Conservation (phyloP, 2,888 invertebrate genomes). For the Aspidapion aeneum region DNA sequence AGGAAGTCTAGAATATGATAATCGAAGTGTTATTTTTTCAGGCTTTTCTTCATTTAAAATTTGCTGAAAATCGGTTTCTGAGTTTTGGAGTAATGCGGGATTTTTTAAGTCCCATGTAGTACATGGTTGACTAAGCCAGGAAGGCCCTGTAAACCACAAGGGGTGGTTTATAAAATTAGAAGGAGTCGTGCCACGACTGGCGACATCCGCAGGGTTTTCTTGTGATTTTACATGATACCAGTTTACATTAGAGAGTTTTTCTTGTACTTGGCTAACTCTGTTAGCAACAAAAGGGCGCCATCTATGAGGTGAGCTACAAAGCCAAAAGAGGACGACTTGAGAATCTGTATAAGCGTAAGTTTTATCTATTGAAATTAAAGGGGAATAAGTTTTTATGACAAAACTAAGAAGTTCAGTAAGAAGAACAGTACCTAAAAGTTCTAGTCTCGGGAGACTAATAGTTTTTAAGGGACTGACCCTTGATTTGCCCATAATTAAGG, state of each 20-base stretch:
- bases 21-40: too few relatives aligned
- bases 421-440: slow-evolving; percentile 7
- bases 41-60: not conserved
- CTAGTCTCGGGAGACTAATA: slow-evolving; percentile 3
- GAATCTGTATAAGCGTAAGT: not conserved
- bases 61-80: not conserved
- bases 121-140: too few relatives aligned
- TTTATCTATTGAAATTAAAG: not conserved
- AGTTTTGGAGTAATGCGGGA: not conserved
- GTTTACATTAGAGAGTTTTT: too few relatives aligned
- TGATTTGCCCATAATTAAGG: not conserved
- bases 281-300: not conserved
- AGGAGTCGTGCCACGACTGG: not conserved
- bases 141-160: not conserved
- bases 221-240: not conserved
- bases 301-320: not conserved
- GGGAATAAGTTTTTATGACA: not conserved
- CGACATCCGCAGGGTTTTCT: not conserved
- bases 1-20: too few relatives aligned
- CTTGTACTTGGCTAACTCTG: not conserved
- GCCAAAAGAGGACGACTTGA: not conserved
- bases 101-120: too few relatives aligned
- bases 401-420: not conserved
- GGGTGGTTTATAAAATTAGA: not conserved
- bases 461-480: too few relatives aligned